Base-by-base conservation (phyloP, 2,888 invertebrate genomes). In the Carcina quercana region DNA sequence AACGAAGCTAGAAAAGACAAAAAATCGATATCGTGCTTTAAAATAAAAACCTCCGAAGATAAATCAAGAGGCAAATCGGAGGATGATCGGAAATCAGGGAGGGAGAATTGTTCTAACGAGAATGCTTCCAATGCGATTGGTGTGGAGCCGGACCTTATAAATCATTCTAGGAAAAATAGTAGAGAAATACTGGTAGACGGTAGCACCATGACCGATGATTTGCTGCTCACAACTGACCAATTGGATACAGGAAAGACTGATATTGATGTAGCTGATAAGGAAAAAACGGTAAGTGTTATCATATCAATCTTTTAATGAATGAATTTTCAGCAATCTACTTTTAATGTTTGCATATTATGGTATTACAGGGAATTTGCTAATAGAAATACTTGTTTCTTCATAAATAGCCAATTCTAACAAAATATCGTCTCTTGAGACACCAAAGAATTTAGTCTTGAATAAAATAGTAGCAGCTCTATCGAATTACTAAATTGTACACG, bases 21-120 rank as follows among this genome's bases (percentile, higher is more conserved):
- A 53, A 78, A 67, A 63, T 71, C 79, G 41, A 68, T 75, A 62
- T 78, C 76, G 46, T 83, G 83, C 64, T 83, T 83, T 56, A 83
- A 82, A 75, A 76, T 79, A 44, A 80, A 76, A 71, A 70, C 64
- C 59, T 64, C 71, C 4, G 71, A 72, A 45, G 68, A 71, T 59
- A 82, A 79, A 64, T 66, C 66, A 59, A 68, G 69, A 45, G n/a
- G n/a, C n/a, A n/a, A n/a, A n/a, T 59, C 63, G 34, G 69, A 64
- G 37, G 74, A 78, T 38, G 78, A 80, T 45, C 59, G 59, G 40
- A 75, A 64, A 51, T 71, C 59, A 33, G 69, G 67, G 6, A 68
- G 64, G 50, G 80, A 83, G 36, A 80, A 80, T 50, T 79, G 76
- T 58, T 59, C 60, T 32, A 79, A 80, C 49, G 82, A 82, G 58